phyloP scores from a whole-genome alignment of 37 sponge, comb jelly and placozoan species.

The Aplysina aerophoba region DNA sequence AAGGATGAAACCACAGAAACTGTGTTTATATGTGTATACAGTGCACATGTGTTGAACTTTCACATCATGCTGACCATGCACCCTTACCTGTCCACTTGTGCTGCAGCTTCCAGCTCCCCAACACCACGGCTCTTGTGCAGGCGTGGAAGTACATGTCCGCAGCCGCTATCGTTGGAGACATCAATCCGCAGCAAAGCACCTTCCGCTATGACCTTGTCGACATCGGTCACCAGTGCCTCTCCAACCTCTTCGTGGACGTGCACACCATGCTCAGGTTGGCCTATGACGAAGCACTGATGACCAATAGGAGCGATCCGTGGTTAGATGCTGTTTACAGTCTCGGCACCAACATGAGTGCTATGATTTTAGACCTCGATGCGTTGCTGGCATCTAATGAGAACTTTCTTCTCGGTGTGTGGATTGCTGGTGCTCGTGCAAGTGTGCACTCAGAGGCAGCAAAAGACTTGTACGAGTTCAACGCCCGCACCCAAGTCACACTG shows the following conservation, averaged over 20 bases:
- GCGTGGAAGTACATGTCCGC: slow-evolving; percentile 13
- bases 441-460: neutral
- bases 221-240: slow-evolving; percentile 41
- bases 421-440: slow-evolving; percentile 19
- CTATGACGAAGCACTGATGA: slow-evolving; percentile 2
- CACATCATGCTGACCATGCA: too few species aligned
- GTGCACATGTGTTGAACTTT: neutral
- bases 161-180: neutral
- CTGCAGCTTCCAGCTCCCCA: slow-evolving; percentile 7
- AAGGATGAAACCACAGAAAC: too few species aligned
- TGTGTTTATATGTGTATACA: neutral
- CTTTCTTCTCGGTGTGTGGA: slow-evolving; percentile 54
- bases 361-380: slow-evolving; percentile 43
- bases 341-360: slow-evolving; percentile 15
- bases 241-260: slow-evolving; percentile 45
- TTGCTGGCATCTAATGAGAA: slow-evolving; percentile 36
- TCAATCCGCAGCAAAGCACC: neutral
- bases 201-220: slow-evolving; percentile 60
- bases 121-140: neutral
- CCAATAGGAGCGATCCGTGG: neutral
- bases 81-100: neutral
- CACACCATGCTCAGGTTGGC: slow-evolving; percentile 39
- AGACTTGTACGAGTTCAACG: slow-evolving; percentile 30
- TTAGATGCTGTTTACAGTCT: neutral
- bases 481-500: slow-evolving; percentile 32